Base-by-base conservation (phyloP, 2,113 vertebrate species). In the Symphodus melops region DNA sequence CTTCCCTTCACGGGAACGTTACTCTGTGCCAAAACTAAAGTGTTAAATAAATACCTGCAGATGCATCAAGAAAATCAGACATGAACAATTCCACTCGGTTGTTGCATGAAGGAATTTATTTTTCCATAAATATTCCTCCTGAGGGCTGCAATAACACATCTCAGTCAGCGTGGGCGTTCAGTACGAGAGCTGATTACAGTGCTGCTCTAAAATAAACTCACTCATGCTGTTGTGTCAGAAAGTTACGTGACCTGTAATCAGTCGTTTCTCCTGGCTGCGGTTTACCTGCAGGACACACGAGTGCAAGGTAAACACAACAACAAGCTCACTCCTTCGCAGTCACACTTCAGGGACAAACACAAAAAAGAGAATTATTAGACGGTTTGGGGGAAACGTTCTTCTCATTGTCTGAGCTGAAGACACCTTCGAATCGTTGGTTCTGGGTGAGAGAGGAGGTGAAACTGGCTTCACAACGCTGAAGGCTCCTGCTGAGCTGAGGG, bases 221-320 rank as follows among this genome's bases (percentile, higher is more conserved):
- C n/a, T 37, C 63, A 20, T 52, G 78, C 55, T 79, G 71, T 28
- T 81, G 68, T 76, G 56, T 79, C 64, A 84, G 44, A 72, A 21
- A 52, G 28, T 7, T 25, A 28, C 1, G 65, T 11, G 42, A 66
- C 44, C n/a, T 23, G 41, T 67, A 49, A 70, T 72, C 80, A 73
- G n/a, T 63, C 37, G 28, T 54, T 58, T 23, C 54, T 56, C 21
- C 56, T 21, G 68, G 28, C 59, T 53, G 53, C 52, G 4, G 52
- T 3, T 10, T 33, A 33, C 28, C 59, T 53, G 53, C 17, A 44
- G 46, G 8, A 42, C 25, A 67, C n/a, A 52, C 37, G 37, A 64
- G 10, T 44, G 19, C 4, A 0, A 16, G 60, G 25, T 46, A 28
- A 39, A 14, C n/a, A 52, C 59, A 16, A 33, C 28, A 33, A 33